Evolutionary conservation across 2,888 invertebrate species (phyloP).

Genomic region (Yponomeuta cagnagella): DNA sequence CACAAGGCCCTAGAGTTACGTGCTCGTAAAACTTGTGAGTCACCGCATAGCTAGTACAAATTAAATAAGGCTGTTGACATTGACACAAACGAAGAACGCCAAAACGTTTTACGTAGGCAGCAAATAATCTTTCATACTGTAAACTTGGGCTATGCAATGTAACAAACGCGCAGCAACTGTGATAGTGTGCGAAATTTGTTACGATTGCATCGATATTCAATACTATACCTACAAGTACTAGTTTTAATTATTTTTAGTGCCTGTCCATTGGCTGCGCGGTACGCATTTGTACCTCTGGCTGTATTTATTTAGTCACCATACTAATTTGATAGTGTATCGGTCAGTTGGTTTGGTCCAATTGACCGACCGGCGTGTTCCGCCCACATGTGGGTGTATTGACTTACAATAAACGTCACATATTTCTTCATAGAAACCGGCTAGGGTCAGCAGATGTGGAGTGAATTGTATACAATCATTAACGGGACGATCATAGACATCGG

Average conservation of each 20-base stretch:
- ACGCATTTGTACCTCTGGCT: background rate
- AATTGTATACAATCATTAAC: conserved; percentile 8
- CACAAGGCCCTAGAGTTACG: background rate
- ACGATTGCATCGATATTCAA: too few relatives aligned
- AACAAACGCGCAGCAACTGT: too few relatives aligned
- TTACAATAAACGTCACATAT: conserved; percentile 71
- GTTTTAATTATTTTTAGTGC: too few relatives aligned
- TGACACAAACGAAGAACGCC: background rate
- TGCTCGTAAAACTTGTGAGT: background rate
- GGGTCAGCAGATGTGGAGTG: conserved; percentile 8
- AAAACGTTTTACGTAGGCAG: too few relatives aligned
- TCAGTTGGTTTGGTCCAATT: conserved; percentile 44
- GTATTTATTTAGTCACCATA: background rate
- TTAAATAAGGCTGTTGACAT: background rate
- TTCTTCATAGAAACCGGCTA: conserved; percentile 51
- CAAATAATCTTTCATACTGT: too few relatives aligned
- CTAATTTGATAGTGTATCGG: conserved; percentile 20
- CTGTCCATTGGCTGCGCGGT: too few relatives aligned
- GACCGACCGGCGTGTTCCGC: conserved; percentile 49
- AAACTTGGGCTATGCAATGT: too few relatives aligned
- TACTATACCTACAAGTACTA: too few relatives aligned
- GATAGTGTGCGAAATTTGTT: too few relatives aligned
- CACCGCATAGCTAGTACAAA: background rate
- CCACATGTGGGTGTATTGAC: conserved; percentile 68
- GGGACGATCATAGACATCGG: background rate